Base-by-base conservation (phyloP, 2,113 vertebrate genomes). In the Lamprologus ornatipinnis region DNA sequence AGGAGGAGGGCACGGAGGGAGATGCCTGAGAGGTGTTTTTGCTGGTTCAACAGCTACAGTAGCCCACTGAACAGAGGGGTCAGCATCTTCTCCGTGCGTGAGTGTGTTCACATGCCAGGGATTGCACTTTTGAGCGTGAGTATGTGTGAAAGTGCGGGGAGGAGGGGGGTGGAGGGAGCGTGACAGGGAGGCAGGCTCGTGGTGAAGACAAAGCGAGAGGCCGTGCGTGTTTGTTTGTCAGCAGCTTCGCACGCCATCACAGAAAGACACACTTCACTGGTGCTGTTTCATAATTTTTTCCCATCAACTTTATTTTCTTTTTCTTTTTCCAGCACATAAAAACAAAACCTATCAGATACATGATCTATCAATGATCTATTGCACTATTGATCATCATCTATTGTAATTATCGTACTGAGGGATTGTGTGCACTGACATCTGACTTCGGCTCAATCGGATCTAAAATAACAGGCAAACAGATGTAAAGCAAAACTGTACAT, bases 41-140 rank as follows among this genome's bases (percentile, higher is more conserved):
- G 93, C 95, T 96, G 94, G 85, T 95, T 95, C 93, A 85, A 94
- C 95, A 95, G 93, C 92, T 89, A 84, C 80, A 87, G 87, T 26
- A 80, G 40, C 84, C 84, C 85, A 85, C 89, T 84, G 92, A 96
- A 95, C 73, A 86, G 85, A 94, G 58, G 81, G 94, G 88, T 96
- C 93, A 94, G 94, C 90, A 94, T 89, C 94, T 93, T 95, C 91
- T 85, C 5, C 73, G 73, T 88, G 75, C 17, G 57, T 73, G 79
- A 33, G 40, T 26, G 88, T 63, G 85, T 31, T 81, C 14, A 73
- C 85, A 88, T 80, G 90, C 80, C 84, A 81, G 85, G 84, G 89
- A 54, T 86, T 82, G 88, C 88, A 93, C 88, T 89, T 91, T 85
- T 87, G 79, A 63, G 87, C 6, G 57, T 26, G 89, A 79, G 83